A percentile compares a stretch with the other conserved stretches of the same genome.
These are phyloP conservation scores for Dione juno DNA, from an alignment of 2,888 invertebrate genomes.

Conservation along the genomic window DNA sequence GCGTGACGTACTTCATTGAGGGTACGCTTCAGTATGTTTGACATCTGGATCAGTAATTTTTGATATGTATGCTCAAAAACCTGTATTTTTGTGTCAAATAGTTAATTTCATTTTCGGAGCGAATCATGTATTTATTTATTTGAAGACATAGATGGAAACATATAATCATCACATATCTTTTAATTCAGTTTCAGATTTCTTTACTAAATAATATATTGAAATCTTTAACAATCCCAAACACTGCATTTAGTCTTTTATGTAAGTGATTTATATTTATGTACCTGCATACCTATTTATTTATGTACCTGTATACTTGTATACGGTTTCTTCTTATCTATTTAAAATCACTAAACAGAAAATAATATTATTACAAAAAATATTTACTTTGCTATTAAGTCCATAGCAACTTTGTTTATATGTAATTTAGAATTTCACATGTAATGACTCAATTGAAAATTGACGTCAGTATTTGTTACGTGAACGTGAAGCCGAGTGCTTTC, in stretches of 20 bases:
- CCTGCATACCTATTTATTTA: no score
- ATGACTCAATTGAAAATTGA: slow-evolving; percentile 75
- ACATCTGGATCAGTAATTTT: slow-evolving; percentile 59
- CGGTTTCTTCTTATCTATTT: not conserved
- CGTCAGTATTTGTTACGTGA: slow-evolving; percentile 35
- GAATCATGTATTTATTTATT: no score
- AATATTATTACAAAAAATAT: not conserved
- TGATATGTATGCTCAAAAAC: not conserved
- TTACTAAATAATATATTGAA: no score
- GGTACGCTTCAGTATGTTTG: slow-evolving; percentile 46
- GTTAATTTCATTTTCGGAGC: no score
- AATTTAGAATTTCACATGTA: slow-evolving; percentile 54
- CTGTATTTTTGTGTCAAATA: not conserved
- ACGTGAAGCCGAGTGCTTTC: slow-evolving; percentile 60
- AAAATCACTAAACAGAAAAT: not conserved
- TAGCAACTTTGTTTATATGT: slow-evolving; percentile 29
- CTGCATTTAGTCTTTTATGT: no score
- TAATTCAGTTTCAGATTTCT: no score
- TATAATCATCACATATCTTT: no score
- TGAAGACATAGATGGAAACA: no score
- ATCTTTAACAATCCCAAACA: no score
- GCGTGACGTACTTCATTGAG: slow-evolving; percentile 62
- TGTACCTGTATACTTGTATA: no score
- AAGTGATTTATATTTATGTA: no score
- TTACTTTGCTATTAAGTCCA: slow-evolving; percentile 15